Evolutionary conservation across 2,888 invertebrate species (phyloP), one percentile per base, ranked within the genome.

Genomic region (Teinopalpus imperialis): DNA sequence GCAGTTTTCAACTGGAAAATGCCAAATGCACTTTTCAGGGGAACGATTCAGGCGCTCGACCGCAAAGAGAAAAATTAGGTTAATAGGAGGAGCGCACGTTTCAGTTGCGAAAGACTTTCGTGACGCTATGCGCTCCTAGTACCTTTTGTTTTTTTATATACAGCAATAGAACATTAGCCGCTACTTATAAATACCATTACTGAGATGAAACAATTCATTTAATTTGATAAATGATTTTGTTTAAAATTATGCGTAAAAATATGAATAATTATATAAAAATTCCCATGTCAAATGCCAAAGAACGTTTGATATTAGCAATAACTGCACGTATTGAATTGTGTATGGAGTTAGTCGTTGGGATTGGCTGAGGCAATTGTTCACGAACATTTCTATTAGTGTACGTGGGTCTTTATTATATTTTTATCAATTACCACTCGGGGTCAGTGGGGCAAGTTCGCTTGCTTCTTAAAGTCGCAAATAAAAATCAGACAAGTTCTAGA

Each of bases 381-480:
- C 63, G 52, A 62, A 56, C 51, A 60, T 61, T 53, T 65, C 68
- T 74, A 79, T 75, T 74, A 74, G 72, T 75, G 71, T 66, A 63
- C 61, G 61, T 71, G 59, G 67, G 63, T 66, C 69, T 54, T 49
- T 50, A 74, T 75, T 83, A 78, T 81, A 81, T 83, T 83, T 81
- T 79, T 79, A 80, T 74, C 71, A 70, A 71, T 63, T 63, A 63
- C 62, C 64, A 66, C 61, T 65, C 62, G 70, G 81, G 77, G 85
- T 82, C 82, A 85, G 69, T 85, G 70, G 86, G 79, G 74, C 86
- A 87, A 86, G 85, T 83, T 83, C 85, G 81, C 69, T 73, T 63
- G 75, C 72, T 75, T 77, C 74, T 80, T 80, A 69, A 78, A 77
- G 75, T 77, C 75, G 69, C 66, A 72, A 70, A 73, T 75, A 83